Percentiles rank a stretch among this genome's conserved stretches.
phyloP scores from a whole-genome alignment of 2,113 vertebrate genomes.

The Epinephelus fuscoguttatus region DNA sequence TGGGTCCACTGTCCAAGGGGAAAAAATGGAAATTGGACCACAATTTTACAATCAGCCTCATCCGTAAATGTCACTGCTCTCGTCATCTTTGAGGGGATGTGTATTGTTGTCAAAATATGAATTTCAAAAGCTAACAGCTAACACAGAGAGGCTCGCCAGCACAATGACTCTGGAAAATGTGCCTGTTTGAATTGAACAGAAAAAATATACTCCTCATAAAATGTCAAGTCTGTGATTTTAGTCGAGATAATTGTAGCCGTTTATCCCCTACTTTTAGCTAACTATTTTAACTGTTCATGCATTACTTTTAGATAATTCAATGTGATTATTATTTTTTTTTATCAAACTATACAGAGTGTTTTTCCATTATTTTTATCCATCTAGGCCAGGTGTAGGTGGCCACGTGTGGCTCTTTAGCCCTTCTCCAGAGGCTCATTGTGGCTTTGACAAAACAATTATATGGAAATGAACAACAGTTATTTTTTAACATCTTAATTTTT shows the following conservation, averaged over 20 bases:
- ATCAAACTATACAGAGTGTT: too few relatives aligned
- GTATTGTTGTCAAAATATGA: conserved; percentile 50
- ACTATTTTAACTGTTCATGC: too few relatives aligned
- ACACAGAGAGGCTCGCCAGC: background rate
- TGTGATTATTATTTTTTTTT: too few relatives aligned
- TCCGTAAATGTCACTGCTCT: conserved; percentile 58
- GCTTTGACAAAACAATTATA: too few relatives aligned
- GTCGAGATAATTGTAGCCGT: background rate
- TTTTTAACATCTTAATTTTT: too few relatives aligned
- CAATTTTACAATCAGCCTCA: conserved; percentile 54
- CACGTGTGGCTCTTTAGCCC: too few relatives aligned
- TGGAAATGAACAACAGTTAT: too few relatives aligned
- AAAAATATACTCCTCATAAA: background rate
- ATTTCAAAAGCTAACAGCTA: conserved; percentile 31
- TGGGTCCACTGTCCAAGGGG: conserved; percentile 46
- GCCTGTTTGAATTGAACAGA: conserved; percentile 9
- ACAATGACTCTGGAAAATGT: conserved; percentile 21
- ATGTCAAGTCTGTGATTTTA: conserved; percentile 16
- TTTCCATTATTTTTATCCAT: too few relatives aligned
- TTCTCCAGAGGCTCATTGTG: too few relatives aligned
- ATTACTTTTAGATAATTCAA: too few relatives aligned
- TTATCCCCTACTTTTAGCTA: too few relatives aligned
- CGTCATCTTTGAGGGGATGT: conserved; percentile 24
- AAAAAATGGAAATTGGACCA: conserved; percentile 62
- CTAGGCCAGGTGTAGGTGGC: too few relatives aligned